Base-by-base conservation (phyloP, 2,888 invertebrate genomes). In the Ganaspis brasiliensis region DNA sequence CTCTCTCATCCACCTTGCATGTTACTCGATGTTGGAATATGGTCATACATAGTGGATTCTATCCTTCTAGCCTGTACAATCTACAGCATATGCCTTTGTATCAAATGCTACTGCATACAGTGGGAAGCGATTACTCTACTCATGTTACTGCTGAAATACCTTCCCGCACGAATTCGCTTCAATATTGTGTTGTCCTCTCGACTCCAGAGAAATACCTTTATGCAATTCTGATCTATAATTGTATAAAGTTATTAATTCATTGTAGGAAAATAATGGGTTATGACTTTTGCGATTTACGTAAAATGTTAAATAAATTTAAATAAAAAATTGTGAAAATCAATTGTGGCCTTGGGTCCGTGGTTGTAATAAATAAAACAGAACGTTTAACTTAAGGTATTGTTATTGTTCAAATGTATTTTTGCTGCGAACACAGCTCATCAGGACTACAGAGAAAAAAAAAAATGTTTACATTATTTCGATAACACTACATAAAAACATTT, bases 1-100 rank as follows among this genome's bases (percentile, higher is more conserved):
- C 59, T 76, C 78, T 77, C 77, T 74, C 57, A 9, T 37, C 37
- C 73, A 55, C 26, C 31, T 40, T 31, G 61, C 74, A 71, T 31
- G 67, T 26, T 59, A 56, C 24, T 21, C 21, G 21, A n/a, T n/a
- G 57, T 26, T 57, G 14, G 24, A 57, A 31, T 31, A 31, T 31
- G 6, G 31, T 31, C 31, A 6, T 31, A 31, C 31, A 31, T 31
- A 4, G 21, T 45, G 37, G 37, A 45, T 67, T 31, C 40, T 35
- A 8, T 19, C 19, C 45, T 19, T 24, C 24, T 59, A 31, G 14
- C 26, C n/a, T 21, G 5, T 67, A 8, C 40, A 45, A 31, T 31
- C 31, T 31, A 31, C 31, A 31, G 31, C 31, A 31, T 31, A 31
- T 31, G 31, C 63, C 40, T 67, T 45, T 67, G 63, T 67, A 67